These are phyloP conservation scores for Brachionus rubens DNA, from an alignment of 1,140 invertebrate genomes.

Conservation along the genomic window DNA sequence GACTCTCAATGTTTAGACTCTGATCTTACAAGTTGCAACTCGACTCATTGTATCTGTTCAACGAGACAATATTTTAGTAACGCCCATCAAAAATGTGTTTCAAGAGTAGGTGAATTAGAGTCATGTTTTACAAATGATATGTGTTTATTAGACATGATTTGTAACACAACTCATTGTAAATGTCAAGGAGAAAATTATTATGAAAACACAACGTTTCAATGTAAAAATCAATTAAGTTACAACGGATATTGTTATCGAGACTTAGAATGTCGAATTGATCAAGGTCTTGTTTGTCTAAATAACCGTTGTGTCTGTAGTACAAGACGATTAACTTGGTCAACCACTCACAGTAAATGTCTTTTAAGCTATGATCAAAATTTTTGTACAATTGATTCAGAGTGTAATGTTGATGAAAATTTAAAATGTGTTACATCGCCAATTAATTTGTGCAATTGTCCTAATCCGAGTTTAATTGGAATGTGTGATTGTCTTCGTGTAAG, in stretches of 20 bases:
- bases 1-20: not conserved
- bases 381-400: not conserved
- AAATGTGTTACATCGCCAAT: constrained; percentile 12
- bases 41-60: not conserved
- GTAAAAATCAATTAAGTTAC: not conserved
- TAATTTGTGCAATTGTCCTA: not conserved
- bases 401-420: not conserved
- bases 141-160: constrained; percentile 2
- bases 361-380: not conserved
- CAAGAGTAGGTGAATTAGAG: not conserved
- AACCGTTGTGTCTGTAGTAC: not conserved
- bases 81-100: not conserved
- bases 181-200: not conserved
- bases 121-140: not conserved
- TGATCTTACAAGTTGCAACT: not conserved
- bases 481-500: not conserved
- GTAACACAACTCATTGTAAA: not conserved
- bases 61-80: not conserved
- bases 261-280: not conserved
- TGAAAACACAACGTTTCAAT: not conserved
- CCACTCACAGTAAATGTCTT: not conserved
- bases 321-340: not conserved
- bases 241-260: not conserved
- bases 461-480: not conserved
- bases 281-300: not conserved